These are phyloP conservation scores for Bombus huntii DNA, from an alignment of 1,140 invertebrate genomes.

Conservation along the genomic window DNA sequence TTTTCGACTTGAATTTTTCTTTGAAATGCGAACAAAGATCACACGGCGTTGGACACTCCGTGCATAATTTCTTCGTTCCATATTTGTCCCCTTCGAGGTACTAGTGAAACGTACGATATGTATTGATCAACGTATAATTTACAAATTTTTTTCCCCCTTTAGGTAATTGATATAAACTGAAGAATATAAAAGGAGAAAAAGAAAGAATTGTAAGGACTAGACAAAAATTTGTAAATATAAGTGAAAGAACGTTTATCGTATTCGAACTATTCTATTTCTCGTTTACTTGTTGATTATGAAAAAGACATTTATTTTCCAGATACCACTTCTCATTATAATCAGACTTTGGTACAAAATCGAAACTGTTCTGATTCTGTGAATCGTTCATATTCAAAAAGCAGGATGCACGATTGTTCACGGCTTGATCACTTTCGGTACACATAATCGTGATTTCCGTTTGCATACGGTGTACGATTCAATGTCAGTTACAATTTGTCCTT, in stretches of 20 bases:
- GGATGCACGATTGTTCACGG: slow-evolving; percentile 21
- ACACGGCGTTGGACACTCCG: background rate
- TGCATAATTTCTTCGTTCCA: background rate
- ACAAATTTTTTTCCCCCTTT: background rate
- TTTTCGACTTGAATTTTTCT: background rate
- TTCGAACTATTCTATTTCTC: background rate
- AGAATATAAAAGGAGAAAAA: background rate
- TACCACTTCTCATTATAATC: slow-evolving; percentile 44
- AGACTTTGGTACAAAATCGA: slow-evolving; percentile 50
- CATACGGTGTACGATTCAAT: background rate
- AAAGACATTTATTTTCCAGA: slow-evolving; percentile 48
- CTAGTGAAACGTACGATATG: background rate
- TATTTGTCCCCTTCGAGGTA: background rate
- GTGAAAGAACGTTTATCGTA: background rate
- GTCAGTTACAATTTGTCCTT: slow-evolving; percentile 32
- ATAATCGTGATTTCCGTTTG: slow-evolving; percentile 10
- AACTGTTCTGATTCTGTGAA: slow-evolving; percentile 31
- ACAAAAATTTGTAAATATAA: background rate
- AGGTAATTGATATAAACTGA: background rate
- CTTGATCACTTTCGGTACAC: slow-evolving; percentile 18
- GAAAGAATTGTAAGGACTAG: background rate
- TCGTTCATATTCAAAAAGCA: slow-evolving; percentile 29
- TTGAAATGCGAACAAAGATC: background rate
- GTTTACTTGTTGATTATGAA: slow-evolving; percentile 44
- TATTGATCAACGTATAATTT: background rate